Base-by-base conservation (phyloP, 2,113 vertebrate genomes). In the Lampris incognitus region DNA sequence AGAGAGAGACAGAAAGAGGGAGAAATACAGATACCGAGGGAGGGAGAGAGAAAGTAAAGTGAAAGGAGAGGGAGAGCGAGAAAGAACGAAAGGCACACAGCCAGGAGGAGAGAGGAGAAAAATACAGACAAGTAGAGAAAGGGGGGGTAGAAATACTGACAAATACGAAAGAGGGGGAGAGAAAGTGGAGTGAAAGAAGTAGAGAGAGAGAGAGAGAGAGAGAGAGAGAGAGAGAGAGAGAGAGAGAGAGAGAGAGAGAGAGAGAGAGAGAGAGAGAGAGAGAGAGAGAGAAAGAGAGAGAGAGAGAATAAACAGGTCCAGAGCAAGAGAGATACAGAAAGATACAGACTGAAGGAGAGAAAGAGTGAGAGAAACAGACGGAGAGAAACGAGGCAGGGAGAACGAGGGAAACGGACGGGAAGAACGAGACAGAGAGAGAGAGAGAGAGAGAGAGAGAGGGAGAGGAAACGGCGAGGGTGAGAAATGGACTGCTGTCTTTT, bases 401-500 rank as follows among this genome's bases (percentile, higher is more conserved):
- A 49, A 24, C 24, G 24, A 24, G 24, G 24, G 24, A 24, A 24
- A 60, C 2, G 39, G 58, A 56, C 3, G 44, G 56, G 44, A 41
- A 59, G 13, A 37, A 38, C 55, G 36, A 1, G 11, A 37, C 50
- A 39, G 60, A 39, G 55, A 36, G 11, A 62, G 9, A 24, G 3
- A 56, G 61, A 13, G 69, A 50, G 61, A 66, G 63, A 9, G 68
- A 61, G 3, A 48, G 55, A 51, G 49, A 65, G 7, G 37, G 50
- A 60, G 48, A 7, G 36, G 42, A 50, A 2, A 13, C 1, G 10
- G 42, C 5, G n/a, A 54, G 3, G 44, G 79, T 76, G 84, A 87
- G 79, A 57, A 87, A 90, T 84, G 86, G 84, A 70, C 67, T 77
- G 78, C 86, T 90, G 91, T 88, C 87, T 84, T 89, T 85, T 87